Percentiles rank a stretch among this genome's conserved stretches.
These are phyloP conservation scores for Rhinichthys klamathensis DNA, from an alignment of 2,113 vertebrate genomes.

Conservation along the genomic window DNA sequence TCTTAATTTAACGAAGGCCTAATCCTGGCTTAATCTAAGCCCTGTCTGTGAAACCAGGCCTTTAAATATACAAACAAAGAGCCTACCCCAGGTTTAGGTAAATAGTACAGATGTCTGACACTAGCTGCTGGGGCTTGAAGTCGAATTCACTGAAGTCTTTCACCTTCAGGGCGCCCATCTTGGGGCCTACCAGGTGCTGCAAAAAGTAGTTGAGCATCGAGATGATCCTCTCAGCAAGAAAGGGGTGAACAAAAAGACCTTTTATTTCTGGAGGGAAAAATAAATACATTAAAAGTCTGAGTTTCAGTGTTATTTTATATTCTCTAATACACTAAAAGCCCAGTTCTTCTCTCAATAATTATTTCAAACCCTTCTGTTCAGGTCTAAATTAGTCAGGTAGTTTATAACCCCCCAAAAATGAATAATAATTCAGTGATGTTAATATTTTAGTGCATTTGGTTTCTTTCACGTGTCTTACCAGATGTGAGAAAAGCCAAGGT, in stretches of 20 bases:
- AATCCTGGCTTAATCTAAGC: too few relatives aligned
- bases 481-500: constrained; percentile 97
- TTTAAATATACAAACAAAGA: neutral
- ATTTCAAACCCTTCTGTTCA: constrained; percentile 1
- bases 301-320: neutral
- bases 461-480: constrained; percentile 73
- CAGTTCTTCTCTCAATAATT: neutral
- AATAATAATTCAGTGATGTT: neutral
- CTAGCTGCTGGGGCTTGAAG: constrained; percentile 97
- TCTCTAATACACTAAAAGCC: neutral
- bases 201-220: constrained; percentile 99
- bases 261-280: constrained; percentile 83
- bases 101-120: constrained; percentile 98
- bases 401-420: neutral
- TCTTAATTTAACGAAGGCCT: too few relatives aligned
- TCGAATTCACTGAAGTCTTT: constrained; percentile 99
- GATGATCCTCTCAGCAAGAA: constrained; percentile 96
- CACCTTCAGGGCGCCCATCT: constrained; percentile 98
- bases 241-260: constrained; percentile 93
- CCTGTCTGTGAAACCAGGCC: too few relatives aligned
- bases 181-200: constrained; percentile 96
- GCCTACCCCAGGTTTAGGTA: constrained; percentile 95
- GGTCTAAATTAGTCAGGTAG: neutral
- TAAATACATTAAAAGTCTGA: neutral
- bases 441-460: constrained; percentile 6